Evolutionary conservation across 1,140 invertebrate species (phyloP), one percentile per base, ranked within the genome.

Genomic region (Meloidogyne exigua): DNA sequence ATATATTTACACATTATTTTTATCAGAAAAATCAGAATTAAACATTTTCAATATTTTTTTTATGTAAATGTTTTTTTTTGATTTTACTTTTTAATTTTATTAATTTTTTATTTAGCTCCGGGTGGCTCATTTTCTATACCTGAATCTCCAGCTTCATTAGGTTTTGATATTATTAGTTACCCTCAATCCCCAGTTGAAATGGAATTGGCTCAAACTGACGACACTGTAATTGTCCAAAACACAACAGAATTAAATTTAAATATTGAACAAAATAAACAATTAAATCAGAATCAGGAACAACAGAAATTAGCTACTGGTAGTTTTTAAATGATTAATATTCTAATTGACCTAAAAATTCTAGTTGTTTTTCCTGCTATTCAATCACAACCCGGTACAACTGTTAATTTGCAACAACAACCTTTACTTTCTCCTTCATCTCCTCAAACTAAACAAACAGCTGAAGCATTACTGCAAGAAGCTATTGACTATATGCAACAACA

Each of bases 141-240:
- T n/a, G 72, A 73, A 32, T 73, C 72, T 11, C 72, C 72, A 62
- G 72, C 23, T 10, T 73, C 72, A 28, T 39, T 62, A 21, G 73
- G 44, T 18, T 75, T 75, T 65, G 74, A 66, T 74, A 69, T 75
- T 44, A 64, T 75, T 12, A 75, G 36, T 21, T 25, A 39, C 42
- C 72, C 23, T 64, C 42, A 28, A 18, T 36, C 66, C n/a, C 66
- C 28, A 5, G 21, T 21, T 1, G 66, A 68, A 9, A 23, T 21
- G 21, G 49, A 57, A 57, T 9, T n/a, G 26, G 44, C 21, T 5
- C 26, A 13, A 64, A 36, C 39, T 18, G 69, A 71, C 2, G 69
- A 57, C n/a, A 49, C 25, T 42, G 63, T 57, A 15, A 73, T 26
- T 5, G 15, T 72, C 13, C 11, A 68, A 32, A 44, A 13, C 15